Evolutionary conservation across 2,797 vertebrate genomes (phyloP).

Genomic region (Sebastolobus alascanus): DNA sequence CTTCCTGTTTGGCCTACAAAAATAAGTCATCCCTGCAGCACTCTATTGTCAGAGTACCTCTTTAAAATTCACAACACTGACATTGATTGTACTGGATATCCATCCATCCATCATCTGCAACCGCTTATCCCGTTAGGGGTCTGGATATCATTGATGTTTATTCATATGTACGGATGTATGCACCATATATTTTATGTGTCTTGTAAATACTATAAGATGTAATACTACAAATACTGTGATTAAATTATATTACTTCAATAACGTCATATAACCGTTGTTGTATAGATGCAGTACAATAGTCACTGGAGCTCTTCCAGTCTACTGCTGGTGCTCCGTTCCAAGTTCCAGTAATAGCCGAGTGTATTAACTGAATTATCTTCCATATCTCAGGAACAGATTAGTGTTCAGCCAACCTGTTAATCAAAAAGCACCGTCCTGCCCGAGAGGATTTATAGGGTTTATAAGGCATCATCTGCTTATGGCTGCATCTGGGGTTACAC

Average conservation of each 20-base stretch:
- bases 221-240: not conserved
- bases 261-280: fast-evolving
- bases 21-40: too few relatives aligned
- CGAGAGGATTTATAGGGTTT: slow-evolving; percentile 50
- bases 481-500: slow-evolving; percentile 1
- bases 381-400: slow-evolving; percentile 63
- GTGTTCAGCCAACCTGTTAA: slow-evolving; percentile 56
- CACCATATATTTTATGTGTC: not conserved
- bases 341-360: not conserved
- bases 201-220: not conserved
- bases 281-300: not conserved
- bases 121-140: too few relatives aligned
- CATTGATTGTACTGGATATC: too few relatives aligned
- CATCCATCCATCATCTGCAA: too few relatives aligned
- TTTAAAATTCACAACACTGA: too few relatives aligned
- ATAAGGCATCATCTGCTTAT: slow-evolving; percentile 44
- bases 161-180: not conserved
- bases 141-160: not conserved
- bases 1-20: too few relatives aligned
- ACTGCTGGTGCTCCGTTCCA: not conserved
- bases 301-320: not conserved
- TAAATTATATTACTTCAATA: not conserved
- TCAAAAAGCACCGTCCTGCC: slow-evolving; percentile 56
- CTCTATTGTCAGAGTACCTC: too few relatives aligned
- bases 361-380: not conserved